Evolutionary conservation across 2,797 vertebrate genomes (phyloP).

Genomic region (Esox lucius): DNA sequence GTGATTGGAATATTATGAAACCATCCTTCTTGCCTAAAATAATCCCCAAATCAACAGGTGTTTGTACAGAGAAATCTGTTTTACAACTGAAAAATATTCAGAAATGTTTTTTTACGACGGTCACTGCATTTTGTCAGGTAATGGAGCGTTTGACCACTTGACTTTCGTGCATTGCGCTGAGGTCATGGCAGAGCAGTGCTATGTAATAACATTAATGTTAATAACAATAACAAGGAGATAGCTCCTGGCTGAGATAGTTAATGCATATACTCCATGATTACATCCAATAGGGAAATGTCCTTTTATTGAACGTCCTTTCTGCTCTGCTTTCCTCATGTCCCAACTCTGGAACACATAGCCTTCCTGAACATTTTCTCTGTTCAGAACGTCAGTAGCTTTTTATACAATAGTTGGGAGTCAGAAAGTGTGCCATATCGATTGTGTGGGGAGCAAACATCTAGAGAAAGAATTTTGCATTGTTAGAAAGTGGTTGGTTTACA

Average conservation of each 20-base stretch:
- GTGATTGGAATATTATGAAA: not conserved
- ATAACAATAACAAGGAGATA: not conserved
- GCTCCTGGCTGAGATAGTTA: too few species aligned
- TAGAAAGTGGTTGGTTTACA: conserved; percentile 4
- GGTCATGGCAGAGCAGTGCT: not conserved
- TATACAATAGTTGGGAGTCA: too few species aligned
- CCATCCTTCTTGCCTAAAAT: not conserved
- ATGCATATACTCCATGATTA: not conserved
- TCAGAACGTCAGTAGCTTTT: too few species aligned
- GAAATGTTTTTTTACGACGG: too few species aligned
- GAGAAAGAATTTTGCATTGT: not conserved
- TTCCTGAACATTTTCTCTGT: not conserved
- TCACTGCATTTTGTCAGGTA: not conserved
- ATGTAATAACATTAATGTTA: not conserved
- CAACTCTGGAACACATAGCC: not conserved
- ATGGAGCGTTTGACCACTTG: not conserved
- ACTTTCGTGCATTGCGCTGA: not conserved
- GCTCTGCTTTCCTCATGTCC: not conserved
- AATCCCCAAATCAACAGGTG: not conserved
- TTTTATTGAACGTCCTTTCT: not conserved
- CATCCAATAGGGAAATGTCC: not conserved
- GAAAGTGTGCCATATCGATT: not conserved
- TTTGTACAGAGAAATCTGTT: not conserved
- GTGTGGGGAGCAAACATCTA: not conserved
- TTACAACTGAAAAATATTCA: not conserved